Evolutionary conservation across 2,797 vertebrate species (phyloP).

Genomic region (Antrozous pallidus): DNA sequence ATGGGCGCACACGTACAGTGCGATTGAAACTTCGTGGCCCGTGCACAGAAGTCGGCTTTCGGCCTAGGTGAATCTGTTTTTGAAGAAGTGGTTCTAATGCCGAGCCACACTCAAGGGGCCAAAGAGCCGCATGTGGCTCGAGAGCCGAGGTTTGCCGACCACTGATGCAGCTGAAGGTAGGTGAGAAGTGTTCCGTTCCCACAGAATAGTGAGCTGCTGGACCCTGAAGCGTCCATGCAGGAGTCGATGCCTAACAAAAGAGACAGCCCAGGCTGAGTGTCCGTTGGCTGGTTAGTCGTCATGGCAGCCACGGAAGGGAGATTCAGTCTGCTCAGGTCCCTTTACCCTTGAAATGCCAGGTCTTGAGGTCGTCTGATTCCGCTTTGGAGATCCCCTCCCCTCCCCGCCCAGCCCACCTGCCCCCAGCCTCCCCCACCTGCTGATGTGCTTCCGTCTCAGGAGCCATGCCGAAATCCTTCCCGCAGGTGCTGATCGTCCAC

Average conservation of each 20-base stretch:
- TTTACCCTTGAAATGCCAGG: background rate
- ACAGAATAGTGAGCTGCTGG: background rate
- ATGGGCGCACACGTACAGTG: no score
- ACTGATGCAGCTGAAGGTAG: no score
- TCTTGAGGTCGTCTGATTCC: background rate
- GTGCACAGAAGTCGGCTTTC: no score
- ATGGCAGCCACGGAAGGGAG: background rate
- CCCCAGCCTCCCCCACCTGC: background rate
- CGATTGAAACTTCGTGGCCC: no score
- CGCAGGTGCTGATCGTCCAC: constrained; percentile 93
- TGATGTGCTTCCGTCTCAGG: background rate
- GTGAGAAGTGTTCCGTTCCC: background rate
- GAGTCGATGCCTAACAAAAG: accelerated
- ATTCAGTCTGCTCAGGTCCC: background rate
- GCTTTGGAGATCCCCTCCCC: background rate
- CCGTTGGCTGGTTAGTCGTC: background rate
- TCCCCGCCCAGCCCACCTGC: no score
- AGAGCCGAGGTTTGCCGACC: no score
- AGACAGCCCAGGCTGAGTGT: background rate
- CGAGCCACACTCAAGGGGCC: no score
- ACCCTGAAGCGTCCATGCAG: background rate
- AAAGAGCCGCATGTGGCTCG: no score
- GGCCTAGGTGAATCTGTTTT: no score
- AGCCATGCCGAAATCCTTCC: background rate
- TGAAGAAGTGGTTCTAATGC: no score